phyloP scores from a whole-genome alignment of 2,113 vertebrate species.

The Phycodurus eques region DNA sequence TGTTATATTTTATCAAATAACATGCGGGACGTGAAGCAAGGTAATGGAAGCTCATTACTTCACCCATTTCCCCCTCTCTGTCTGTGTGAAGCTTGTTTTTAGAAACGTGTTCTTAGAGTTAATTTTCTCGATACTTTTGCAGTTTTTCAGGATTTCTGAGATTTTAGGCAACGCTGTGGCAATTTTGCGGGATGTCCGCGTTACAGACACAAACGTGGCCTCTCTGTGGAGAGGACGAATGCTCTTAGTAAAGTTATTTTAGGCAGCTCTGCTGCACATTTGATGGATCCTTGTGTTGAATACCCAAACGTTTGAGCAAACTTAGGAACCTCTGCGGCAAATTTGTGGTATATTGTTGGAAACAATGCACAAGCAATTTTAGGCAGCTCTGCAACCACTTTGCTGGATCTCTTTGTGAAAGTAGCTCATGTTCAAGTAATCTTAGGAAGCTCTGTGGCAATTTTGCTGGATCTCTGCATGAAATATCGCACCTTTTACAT shows the following conservation, averaged over 20 bases:
- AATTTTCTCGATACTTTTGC: slow-evolving; percentile 23
- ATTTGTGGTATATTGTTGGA: too few species aligned
- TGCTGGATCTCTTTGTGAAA: neutral
- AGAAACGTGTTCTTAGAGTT: slow-evolving; percentile 35
- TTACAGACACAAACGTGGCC: too few species aligned
- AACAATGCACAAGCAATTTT: too few species aligned
- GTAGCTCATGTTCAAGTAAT: neutral
- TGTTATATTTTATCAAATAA: slow-evolving; percentile 48
- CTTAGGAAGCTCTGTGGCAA: neutral
- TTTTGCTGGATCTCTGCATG: too few species aligned
- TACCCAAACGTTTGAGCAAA: too few species aligned
- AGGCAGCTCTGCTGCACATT: too few species aligned
- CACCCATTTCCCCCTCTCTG: neutral
- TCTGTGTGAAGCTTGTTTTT: slow-evolving; percentile 36
- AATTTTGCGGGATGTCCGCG: neutral
- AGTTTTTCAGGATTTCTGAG: too few species aligned
- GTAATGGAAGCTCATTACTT: slow-evolving; percentile 48
- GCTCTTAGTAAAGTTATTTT: too few species aligned
- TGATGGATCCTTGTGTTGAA: neutral
- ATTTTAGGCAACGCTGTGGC: neutral
- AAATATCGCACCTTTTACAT: too few species aligned
- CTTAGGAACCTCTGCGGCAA: too few species aligned
- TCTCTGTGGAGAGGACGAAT: too few species aligned
- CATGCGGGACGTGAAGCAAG: slow-evolving; percentile 24
- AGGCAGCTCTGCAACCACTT: too few species aligned